These are phyloP conservation scores for Dryomyza anilis DNA, from an alignment of 2,888 invertebrate genomes.

Conservation along the genomic window DNA sequence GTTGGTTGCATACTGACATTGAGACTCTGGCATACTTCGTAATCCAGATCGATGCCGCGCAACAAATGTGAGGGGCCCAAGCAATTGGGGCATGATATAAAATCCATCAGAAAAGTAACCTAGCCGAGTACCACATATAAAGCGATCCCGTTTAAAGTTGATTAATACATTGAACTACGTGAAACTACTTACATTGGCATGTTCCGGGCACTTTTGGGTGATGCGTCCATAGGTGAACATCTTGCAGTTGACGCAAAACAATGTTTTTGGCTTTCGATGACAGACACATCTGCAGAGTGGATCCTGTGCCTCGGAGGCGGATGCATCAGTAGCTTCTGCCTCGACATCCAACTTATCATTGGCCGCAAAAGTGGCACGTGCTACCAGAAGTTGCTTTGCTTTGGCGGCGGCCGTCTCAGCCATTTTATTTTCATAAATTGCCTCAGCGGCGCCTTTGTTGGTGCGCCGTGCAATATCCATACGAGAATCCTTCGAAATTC, in stretches of 20 bases:
- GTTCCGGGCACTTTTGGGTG: slow-evolving; percentile 2
- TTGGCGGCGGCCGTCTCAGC: too few species aligned
- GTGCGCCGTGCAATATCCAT: too few species aligned
- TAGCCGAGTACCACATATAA: not conserved
- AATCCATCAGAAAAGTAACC: slow-evolving; percentile 26
- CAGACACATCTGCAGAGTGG: too few species aligned
- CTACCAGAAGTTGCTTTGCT: too few species aligned
- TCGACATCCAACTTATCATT: too few species aligned
- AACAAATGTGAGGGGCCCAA: slow-evolving; percentile 3
- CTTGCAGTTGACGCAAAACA: slow-evolving; percentile 21
- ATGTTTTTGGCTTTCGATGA: slow-evolving; percentile 7
- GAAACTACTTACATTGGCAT: slow-evolving; percentile 13
- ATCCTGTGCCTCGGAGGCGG: too few species aligned
- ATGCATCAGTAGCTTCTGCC: too few species aligned
- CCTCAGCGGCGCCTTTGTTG: too few species aligned
- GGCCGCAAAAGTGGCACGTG: too few species aligned
- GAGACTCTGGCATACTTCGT: not conserved
- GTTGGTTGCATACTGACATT: too few species aligned
- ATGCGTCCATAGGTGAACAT: slow-evolving; percentile 24
- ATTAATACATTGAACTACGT: not conserved
- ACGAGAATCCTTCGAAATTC: too few species aligned
- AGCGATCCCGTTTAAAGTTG: not conserved
- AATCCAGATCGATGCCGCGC: slow-evolving; percentile 10
- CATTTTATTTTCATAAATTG: too few species aligned
- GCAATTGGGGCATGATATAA: slow-evolving; percentile 20